Evolutionary conservation across 2,888 invertebrate genomes (phyloP), one percentile per base, ranked within the genome.

Genomic region (Archips xylosteana): DNA sequence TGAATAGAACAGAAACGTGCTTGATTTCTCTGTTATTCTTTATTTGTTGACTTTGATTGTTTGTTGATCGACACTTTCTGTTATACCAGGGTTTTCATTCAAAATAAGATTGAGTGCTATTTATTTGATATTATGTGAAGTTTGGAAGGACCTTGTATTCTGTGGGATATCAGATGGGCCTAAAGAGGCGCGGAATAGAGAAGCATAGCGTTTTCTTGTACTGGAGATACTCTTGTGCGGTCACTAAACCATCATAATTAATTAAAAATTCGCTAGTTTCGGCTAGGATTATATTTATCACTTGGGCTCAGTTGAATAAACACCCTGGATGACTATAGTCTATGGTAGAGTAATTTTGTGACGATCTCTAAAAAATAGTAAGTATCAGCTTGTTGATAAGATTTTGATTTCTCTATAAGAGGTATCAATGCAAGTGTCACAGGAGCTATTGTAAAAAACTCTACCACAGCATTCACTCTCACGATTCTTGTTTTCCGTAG

Each of bases 401-500:
- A 23, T 23, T 23, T 23, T 23, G 23, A 39, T 39, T 6, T 6
- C 39, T 39, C 6, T 39, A 39, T 39, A 39, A 39, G 39, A 39
- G 6, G 1, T 39, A 6, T 39, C 39, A 39, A 39, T 39, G 1
- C 39, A 39, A 39, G 6, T 39, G 5, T 39, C 39, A 39, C 5
- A 39, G 36, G 39, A 4, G 6, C 39, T 39, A 39, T 39, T 5
- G 39, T 39, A 39, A 39, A 39, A 39, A 6, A 39, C 39, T 39
- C 39, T 39, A 36, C 12, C n/a, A n/a, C n/a, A 54, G 9, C 54
- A 8, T 54, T 45, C 12, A 10, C 45, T 12, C 2, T 54, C 54
- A 54, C 54, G 54, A 23, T 54, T 54, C 54, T 54, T 54, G 54
- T 54, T 51, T 49, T 15, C 8, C n/a, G 51, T 15, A 15, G 51